Percentiles rank a stretch among this genome's conserved stretches.
These are phyloP conservation scores for Linurgus olivaceus DNA, from an alignment of 2,797 vertebrate species.

Conservation along the genomic window DNA sequence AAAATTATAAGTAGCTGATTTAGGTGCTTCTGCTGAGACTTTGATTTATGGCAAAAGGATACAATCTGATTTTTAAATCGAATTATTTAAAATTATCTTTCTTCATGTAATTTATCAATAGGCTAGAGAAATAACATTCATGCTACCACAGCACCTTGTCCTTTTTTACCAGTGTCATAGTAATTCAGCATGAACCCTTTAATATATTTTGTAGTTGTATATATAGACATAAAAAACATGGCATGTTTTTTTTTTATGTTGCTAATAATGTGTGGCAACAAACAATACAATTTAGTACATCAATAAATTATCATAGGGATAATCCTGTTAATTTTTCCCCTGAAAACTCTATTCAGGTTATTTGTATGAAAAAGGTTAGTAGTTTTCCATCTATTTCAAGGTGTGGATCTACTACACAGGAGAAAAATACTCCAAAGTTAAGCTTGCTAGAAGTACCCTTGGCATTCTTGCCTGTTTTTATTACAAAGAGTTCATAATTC, in stretches of 20 bases:
- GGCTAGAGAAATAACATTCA: not conserved
- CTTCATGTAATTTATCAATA: not conserved
- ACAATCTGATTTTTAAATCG: not conserved
- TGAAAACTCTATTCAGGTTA: not conserved
- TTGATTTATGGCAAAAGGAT: not conserved
- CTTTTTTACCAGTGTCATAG: not conserved
- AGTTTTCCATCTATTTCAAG: not conserved
- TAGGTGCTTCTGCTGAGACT: not conserved
- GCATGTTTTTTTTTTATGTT: not conserved
- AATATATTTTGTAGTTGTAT: not conserved
- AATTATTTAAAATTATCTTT: not conserved
- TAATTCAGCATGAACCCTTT: not conserved
- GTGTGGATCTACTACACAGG: not conserved
- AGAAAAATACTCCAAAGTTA: not conserved
- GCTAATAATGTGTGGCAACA: not conserved
- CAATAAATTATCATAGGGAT: not conserved
- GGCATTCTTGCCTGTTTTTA: not conserved
- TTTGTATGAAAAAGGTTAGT: not conserved
- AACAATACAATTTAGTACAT: not conserved
- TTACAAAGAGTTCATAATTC: not conserved
- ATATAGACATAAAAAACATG: not conserved
- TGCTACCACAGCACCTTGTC: not conserved
- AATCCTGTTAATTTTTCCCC: not conserved
- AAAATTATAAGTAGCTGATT: not conserved
- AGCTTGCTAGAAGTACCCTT: not conserved